A percentile compares a stretch with the other conserved stretches of the same genome.
Conservation (phyloP, 1,140 invertebrate genomes). For the Phymorhynchus buccinoides region DNA sequence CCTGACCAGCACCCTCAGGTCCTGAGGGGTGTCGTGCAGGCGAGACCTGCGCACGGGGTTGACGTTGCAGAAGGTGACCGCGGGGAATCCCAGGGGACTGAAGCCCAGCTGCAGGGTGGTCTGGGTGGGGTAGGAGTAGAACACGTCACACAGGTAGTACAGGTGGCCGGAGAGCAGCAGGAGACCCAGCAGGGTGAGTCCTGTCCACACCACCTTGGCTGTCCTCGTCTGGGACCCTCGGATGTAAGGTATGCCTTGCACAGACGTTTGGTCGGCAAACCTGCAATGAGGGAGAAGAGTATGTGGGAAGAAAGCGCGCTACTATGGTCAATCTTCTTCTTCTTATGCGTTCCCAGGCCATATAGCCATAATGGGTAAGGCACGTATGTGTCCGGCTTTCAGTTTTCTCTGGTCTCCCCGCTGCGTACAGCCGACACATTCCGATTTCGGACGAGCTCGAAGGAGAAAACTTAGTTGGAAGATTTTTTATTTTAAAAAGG, state of each 20-base stretch:
- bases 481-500: no score
- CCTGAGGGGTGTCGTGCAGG: neutral
- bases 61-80: constrained; percentile 61
- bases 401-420: no score
- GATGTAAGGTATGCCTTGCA: constrained; percentile 50
- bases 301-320: neutral
- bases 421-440: no score
- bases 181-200: constrained; percentile 32
- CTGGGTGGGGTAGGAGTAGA: constrained; percentile 44
- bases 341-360: neutral
- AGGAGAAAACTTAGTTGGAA: no score
- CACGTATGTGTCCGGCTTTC: no score
- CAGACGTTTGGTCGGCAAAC: constrained; percentile 52
- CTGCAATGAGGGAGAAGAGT: neutral
- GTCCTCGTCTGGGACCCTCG: constrained; percentile 23
- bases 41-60: constrained; percentile 50
- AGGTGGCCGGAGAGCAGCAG: constrained; percentile 47
- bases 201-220: constrained; percentile 41
- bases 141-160: constrained; percentile 43
- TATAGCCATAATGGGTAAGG: neutral
- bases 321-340: neutral
- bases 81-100: constrained; percentile 54
- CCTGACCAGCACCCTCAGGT: constrained; percentile 37
- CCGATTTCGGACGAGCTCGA: no score
- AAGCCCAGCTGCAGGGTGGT: constrained; percentile 46